A percentile compares a stretch with the other conserved stretches of the same genome.
Conservation (phyloP, 1,140 invertebrate genomes). For the Dinoponera quadriceps region DNA sequence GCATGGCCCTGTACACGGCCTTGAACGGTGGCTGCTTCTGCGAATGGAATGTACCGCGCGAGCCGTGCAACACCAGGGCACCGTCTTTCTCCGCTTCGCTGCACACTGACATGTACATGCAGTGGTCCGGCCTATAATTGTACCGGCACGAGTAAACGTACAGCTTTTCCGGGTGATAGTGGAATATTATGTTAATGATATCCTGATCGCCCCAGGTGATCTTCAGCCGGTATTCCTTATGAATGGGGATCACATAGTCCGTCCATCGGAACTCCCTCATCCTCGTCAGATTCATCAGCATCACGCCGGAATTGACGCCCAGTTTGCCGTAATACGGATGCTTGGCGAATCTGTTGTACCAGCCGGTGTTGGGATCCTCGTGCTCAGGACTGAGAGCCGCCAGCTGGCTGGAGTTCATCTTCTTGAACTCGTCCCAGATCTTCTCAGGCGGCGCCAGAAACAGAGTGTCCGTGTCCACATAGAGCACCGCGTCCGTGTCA, state of each 20-base stretch:
- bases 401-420: slow-evolving; percentile 95
- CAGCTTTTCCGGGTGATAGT: slow-evolving; percentile 94
- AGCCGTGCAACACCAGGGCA: slow-evolving; percentile 95
- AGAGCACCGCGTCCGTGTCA: slow-evolving; percentile 94
- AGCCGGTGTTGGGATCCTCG: slow-evolving; percentile 95
- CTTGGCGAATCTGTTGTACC: slow-evolving; percentile 98
- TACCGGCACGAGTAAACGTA: slow-evolving; percentile 94
- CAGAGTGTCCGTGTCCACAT: slow-evolving; percentile 96
- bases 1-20: slow-evolving; percentile 90
- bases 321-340: slow-evolving; percentile 97
- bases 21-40: slow-evolving; percentile 95
- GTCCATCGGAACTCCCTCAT: slow-evolving; percentile 95
- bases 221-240: slow-evolving; percentile 93
- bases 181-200: slow-evolving; percentile 98
- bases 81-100: slow-evolving; percentile 91
- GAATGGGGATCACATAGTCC: slow-evolving; percentile 93
- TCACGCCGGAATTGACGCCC: slow-evolving; percentile 98
- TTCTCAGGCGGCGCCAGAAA: slow-evolving; percentile 93
- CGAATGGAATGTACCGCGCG: slow-evolving; percentile 93
- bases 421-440: slow-evolving; percentile 93
- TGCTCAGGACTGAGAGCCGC: slow-evolving; percentile 95
- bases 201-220: slow-evolving; percentile 99
- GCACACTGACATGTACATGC: slow-evolving; percentile 96
- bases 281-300: slow-evolving; percentile 98
- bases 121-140: slow-evolving; percentile 97